Evolutionary conservation across 2,113 vertebrate genomes (phyloP), one percentile per base, ranked within the genome.

Genomic region (Melanocharis versteri): DNA sequence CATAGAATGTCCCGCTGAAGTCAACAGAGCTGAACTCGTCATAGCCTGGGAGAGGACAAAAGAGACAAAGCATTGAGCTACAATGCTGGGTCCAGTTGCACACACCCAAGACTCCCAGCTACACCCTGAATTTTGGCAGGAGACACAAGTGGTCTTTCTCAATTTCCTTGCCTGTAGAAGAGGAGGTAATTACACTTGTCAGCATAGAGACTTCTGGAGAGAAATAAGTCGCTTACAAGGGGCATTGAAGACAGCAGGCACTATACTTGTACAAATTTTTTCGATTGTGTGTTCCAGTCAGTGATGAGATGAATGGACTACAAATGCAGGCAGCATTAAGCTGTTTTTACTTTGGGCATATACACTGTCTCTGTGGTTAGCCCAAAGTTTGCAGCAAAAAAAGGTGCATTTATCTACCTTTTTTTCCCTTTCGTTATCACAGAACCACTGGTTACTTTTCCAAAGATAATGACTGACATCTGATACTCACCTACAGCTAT

Each of bases 1-100:
- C 99, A 3, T 99, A 99, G 96, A 99, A 99, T 0, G 99, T 99
- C 78, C 99, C 99, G 8, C 99, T 99, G 97, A 99, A 99, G 98
- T 99, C 99, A 86, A 99, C 99, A 0, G 99, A 98, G 47, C 91
- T 99, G 95, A 99, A 99, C 93, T 99, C 99, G 47, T 99, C 99
- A 3, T 99, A 99, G 64, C 99, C 99, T 99, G 91, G 15, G 44
- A 86, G 27, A 76, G 44, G 14, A 48, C 1, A 13, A 60, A 84
- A 83, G 19, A 37, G 10, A 70, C 22, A 73, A 83, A 80, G 2
- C 22, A n/a, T 0, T 23, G 2, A 19, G 27, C 73, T 85, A 47
- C 16, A 66, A 13, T 14, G 24, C 28, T 47, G 31, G 7, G 6
- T 42, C 33, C 13, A 5, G 20, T 9, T 2, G 1, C 13, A 54